Evolutionary conservation across 92 coral and sea anemone species (phyloP), one percentile per base, ranked within the genome.

Genomic region (Epizoanthus stellaris): DNA sequence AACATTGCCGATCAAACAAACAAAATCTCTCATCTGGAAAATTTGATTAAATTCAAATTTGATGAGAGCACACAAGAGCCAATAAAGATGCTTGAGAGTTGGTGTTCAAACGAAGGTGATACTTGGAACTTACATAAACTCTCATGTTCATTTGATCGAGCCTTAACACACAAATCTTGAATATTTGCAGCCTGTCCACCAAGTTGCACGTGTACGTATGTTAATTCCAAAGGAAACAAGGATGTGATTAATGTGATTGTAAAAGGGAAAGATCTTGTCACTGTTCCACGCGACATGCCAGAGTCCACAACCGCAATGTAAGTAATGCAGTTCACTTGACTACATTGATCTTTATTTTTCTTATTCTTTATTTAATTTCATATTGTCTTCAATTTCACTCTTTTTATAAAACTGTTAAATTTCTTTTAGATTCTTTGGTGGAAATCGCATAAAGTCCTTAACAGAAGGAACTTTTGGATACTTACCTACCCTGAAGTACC

Each of bases 391-490:
- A 9, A 30, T 30, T 25, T 21, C 15, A 30, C 2, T 16, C 56
- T 15, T 5, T 30, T 15, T 39, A 38, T 43, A n/a, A 40, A 10
- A 39, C 13, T 16, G 15, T 70, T 17, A 17, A 68, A 3, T 39
- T n/a, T 16, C 13, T 70, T 77, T 56, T 77, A 86, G 89, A 57
- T 52, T 86, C 69, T 77, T 86, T 86, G 77, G 77, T 30, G 5
- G 20, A 39, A 86, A 77, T 45, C 80, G 68, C 60, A 86, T 86
- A 25, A 49, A 61, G 43, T 64, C 70, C 25, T 43, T 86, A 66
- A 40, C 57, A 11, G 10, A 47, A 57, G 71, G 64, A 30, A 76
- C 70, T 56, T 86, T 86, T 77, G 17, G 77, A n/a, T 76, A 59
- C 53, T 68, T 86, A 21, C 85, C 63, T 20, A 42, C n/a, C 61